Conservation (phyloP, 2,888 invertebrate species). For the Molorchus minor region DNA sequence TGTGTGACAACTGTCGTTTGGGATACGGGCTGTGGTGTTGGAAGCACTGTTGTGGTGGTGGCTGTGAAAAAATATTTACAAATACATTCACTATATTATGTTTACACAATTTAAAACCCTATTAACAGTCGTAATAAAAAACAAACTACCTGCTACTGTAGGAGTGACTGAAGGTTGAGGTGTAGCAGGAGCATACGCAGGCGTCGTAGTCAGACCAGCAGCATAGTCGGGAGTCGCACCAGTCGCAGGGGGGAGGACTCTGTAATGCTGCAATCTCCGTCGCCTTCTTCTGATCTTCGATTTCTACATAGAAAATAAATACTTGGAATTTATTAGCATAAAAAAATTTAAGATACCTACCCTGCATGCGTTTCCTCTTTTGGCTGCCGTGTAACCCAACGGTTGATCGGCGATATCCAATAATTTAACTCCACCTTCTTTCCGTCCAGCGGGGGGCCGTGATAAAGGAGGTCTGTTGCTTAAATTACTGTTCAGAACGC, state of each 20-base stretch:
- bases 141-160: slow-evolving; percentile 39
- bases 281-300: slow-evolving; percentile 74
- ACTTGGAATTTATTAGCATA: neutral
- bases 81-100: neutral
- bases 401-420: slow-evolving; percentile 95
- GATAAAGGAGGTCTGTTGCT: slow-evolving; percentile 67
- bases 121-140: neutral
- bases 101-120: neutral
- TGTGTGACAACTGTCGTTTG: slow-evolving; percentile 40
- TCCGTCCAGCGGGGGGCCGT: slow-evolving; percentile 74
- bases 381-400: slow-evolving; percentile 82
- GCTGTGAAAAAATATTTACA: slow-evolving; percentile 26
- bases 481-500: slow-evolving; percentile 63
- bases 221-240: slow-evolving; percentile 83
- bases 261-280: slow-evolving; percentile 63
- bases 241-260: slow-evolving; percentile 53
- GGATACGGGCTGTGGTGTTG: neutral
- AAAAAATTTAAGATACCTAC: slow-evolving; percentile 57
- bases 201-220: slow-evolving; percentile 75
- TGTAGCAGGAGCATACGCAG: slow-evolving; percentile 61
- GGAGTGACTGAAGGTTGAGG: slow-evolving; percentile 56
- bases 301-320: slow-evolving; percentile 63
- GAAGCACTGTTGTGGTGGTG: slow-evolving; percentile 34
- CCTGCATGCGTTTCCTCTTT: slow-evolving; percentile 85
- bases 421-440: slow-evolving; percentile 93